A percentile compares a stretch with the other conserved stretches of the same genome.
phyloP scores from a whole-genome alignment of 2,113 vertebrate species.

The Notothenia coriiceps region DNA sequence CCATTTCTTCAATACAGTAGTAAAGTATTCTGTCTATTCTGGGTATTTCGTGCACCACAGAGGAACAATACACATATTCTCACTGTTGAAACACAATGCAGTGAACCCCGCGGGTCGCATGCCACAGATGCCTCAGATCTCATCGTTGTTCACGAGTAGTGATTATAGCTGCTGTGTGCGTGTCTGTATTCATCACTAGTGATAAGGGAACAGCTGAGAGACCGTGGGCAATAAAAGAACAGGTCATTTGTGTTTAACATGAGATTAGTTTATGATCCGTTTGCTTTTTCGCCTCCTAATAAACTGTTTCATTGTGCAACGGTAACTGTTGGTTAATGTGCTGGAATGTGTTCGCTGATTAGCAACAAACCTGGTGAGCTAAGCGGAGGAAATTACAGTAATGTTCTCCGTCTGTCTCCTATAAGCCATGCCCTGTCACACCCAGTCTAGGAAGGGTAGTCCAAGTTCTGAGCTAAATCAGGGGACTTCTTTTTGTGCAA shows the following conservation, averaged over 20 bases:
- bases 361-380: constrained; percentile 45
- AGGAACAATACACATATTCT: constrained; percentile 23
- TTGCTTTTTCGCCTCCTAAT: background rate
- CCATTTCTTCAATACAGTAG: constrained; percentile 5
- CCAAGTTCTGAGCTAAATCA: background rate
- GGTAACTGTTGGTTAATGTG: constrained; percentile 9
- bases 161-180: background rate
- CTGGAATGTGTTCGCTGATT: constrained; percentile 31
- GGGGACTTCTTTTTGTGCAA: background rate
- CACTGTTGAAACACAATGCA: constrained; percentile 17
- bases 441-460: constrained; percentile 52
- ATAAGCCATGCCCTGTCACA: constrained; percentile 34
- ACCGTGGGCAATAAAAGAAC: constrained; percentile 20
- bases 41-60: constrained; percentile 21
- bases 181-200: constrained; percentile 21
- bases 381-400: constrained; percentile 29
- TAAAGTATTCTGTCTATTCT: constrained; percentile 45
- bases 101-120: constrained; percentile 30
- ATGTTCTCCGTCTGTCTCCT: constrained; percentile 29
- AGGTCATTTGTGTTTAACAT: background rate
- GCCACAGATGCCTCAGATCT: constrained; percentile 51
- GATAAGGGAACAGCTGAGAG: constrained; percentile 44
- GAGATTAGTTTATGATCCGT: background rate
- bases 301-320: background rate
- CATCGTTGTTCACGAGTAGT: constrained; percentile 9